These are phyloP conservation scores for Apis laboriosa DNA, from an alignment of 1,140 invertebrate species.

Conservation along the genomic window DNA sequence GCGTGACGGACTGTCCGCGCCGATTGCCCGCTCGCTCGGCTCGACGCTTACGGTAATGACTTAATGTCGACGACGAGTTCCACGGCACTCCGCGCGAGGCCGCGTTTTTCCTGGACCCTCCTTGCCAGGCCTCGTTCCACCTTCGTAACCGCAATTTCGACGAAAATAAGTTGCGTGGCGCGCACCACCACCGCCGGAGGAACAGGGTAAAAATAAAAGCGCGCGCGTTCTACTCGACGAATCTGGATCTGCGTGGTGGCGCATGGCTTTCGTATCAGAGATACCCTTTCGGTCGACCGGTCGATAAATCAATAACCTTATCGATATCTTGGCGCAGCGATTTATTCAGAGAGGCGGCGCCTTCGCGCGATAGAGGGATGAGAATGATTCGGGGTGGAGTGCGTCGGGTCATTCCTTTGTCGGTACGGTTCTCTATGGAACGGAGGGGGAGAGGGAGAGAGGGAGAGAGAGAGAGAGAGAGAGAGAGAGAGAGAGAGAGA, in stretches of 20 bases:
- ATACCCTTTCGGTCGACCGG: conserved; percentile 34
- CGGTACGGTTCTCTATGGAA: too few species aligned
- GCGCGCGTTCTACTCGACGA: not conserved
- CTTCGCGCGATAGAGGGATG: not conserved
- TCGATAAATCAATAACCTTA: conserved; percentile 46
- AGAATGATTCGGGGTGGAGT: not conserved
- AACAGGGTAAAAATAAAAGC: conserved; percentile 44
- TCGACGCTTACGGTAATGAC: conserved; percentile 63
- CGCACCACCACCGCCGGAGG: not conserved
- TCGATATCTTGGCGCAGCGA: not conserved
- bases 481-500: too few species aligned
- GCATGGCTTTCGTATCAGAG: conserved; percentile 42
- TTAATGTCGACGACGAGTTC: conserved; percentile 56
- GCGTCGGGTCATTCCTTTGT: not conserved
- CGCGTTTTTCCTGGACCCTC: conserved; percentile 31
- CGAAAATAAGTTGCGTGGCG: conserved; percentile 19
- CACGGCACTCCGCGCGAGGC: conserved; percentile 19
- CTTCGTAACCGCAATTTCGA: not conserved
- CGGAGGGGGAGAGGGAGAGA: too few species aligned
- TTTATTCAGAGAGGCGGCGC: not conserved
- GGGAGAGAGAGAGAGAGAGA: too few species aligned
- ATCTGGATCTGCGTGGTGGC: conserved; percentile 32
- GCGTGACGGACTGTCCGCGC: conserved; percentile 58
- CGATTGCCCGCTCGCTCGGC: conserved; percentile 37
- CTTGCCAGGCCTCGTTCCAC: not conserved